Conservation (phyloP, 2,113 vertebrate genomes). For the Ginglymostoma cirratum region DNA sequence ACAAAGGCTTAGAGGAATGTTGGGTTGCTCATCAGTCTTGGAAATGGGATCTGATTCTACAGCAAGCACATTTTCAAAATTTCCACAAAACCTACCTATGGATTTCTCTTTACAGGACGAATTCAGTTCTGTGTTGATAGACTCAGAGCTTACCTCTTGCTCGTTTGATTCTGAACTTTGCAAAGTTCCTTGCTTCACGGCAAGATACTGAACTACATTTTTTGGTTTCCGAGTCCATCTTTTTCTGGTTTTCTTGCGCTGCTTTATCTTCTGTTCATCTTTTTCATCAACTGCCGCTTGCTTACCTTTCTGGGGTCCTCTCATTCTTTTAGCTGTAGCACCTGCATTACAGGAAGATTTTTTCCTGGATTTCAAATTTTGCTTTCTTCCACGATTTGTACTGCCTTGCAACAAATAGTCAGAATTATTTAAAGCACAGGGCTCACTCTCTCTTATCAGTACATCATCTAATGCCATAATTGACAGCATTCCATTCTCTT, state of each 20-base stretch:
- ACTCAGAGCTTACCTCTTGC: background rate
- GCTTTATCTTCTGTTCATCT: conserved; percentile 53
- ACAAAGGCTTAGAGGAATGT: conserved; percentile 49
- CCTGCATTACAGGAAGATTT: conserved; percentile 46
- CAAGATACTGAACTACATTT: background rate
- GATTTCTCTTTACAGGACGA: background rate
- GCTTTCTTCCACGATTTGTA: conserved; percentile 56
- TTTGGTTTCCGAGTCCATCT: conserved; percentile 16
- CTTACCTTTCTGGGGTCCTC: conserved; percentile 50
- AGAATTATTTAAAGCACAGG: conserved; percentile 50
- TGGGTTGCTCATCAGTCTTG: conserved; percentile 38
- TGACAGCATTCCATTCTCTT: conserved; percentile 63
- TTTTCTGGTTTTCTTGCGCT: conserved; percentile 58
- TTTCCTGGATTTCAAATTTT: conserved; percentile 65
- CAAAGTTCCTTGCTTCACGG: background rate
- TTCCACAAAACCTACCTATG: background rate
- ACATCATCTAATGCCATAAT: conserved; percentile 63
- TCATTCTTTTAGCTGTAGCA: conserved; percentile 59
- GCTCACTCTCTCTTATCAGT: conserved; percentile 62
- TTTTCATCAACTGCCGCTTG: conserved; percentile 52
- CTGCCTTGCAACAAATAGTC: conserved; percentile 51
- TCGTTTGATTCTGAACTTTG: background rate
- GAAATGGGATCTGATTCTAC: background rate
- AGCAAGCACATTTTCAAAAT: conserved; percentile 5
- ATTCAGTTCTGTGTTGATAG: background rate